Evolutionary conservation across 2,797 vertebrate genomes (phyloP).

Genomic region (Erpetoichthys calabaricus): DNA sequence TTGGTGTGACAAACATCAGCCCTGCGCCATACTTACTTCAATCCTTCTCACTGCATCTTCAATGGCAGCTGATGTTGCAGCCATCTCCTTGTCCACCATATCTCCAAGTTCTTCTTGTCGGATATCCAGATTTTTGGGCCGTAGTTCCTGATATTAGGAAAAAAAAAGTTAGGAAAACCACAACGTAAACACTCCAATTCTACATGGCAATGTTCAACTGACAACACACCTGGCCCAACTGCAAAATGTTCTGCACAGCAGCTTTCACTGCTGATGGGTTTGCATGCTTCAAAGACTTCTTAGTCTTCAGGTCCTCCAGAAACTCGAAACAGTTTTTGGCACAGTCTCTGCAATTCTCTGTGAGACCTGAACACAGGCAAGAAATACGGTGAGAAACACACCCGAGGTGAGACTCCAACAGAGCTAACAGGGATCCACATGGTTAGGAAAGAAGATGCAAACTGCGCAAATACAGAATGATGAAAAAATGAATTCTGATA

Average conservation of each 20-base stretch:
- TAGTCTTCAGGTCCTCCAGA: conserved; percentile 59
- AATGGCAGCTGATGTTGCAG: conserved; percentile 76
- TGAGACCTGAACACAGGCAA: conserved; percentile 49
- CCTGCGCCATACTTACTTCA: conserved; percentile 50
- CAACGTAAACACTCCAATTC: background rate
- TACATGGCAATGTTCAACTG: background rate
- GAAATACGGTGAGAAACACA: background rate
- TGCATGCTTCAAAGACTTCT: conserved; percentile 43
- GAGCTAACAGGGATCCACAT: background rate
- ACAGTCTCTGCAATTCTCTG: conserved; percentile 66
- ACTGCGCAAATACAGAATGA: background rate
- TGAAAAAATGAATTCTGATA: too few relatives aligned
- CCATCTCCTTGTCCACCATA: conserved; percentile 96
- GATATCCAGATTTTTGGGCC: conserved; percentile 78
- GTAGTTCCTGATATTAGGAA: conserved; percentile 57
- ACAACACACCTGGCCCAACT: conserved; percentile 65
- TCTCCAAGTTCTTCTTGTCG: conserved; percentile 86
- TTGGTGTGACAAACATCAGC: too few relatives aligned
- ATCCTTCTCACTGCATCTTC: conserved; percentile 87
- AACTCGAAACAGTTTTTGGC: conserved; percentile 60
- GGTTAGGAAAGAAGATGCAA: background rate
- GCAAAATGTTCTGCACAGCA: conserved; percentile 56
- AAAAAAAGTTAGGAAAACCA: background rate
- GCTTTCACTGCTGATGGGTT: conserved; percentile 44
- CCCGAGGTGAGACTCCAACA: background rate